Evolutionary conservation across 2,797 vertebrate species (phyloP).

Genomic region (Gymnothorax javanicus): DNA sequence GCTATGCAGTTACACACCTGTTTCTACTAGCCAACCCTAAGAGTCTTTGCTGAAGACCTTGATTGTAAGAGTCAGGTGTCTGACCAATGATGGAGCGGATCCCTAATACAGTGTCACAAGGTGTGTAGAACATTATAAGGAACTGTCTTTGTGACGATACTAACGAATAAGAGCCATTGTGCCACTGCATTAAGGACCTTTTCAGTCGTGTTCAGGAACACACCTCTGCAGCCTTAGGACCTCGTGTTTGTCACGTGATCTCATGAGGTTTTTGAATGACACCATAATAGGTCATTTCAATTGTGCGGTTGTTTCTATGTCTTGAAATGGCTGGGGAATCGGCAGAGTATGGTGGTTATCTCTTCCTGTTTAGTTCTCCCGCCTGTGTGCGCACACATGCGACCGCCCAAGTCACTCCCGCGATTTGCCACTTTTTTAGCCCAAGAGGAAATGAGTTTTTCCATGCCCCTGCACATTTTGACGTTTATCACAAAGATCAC

Average conservation of each 20-base stretch:
- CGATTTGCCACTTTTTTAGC: slow-evolving; percentile 37
- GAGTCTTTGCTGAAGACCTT: too few species aligned
- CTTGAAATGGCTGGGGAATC: background rate
- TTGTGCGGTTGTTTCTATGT: background rate
- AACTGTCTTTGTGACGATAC: background rate
- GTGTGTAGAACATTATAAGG: background rate
- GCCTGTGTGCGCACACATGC: slow-evolving; percentile 15
- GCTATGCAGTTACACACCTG: too few species aligned
- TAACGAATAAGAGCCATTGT: background rate
- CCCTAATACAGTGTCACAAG: background rate
- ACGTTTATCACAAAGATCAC: slow-evolving; percentile 59
- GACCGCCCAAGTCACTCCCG: slow-evolving; percentile 36
- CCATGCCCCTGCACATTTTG: slow-evolving; percentile 37
- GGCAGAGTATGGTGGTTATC: background rate
- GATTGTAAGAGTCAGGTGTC: too few species aligned
- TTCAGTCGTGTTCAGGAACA: background rate
- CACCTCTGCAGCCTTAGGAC: background rate
- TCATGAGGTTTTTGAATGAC: background rate
- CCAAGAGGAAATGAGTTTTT: slow-evolving; percentile 55
- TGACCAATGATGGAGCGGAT: background rate
- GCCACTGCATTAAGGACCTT: background rate
- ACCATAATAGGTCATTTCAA: background rate
- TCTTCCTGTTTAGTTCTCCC: slow-evolving; percentile 28
- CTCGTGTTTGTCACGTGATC: background rate
- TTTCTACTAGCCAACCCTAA: too few species aligned